A percentile compares a stretch with the other conserved stretches of the same genome.
Conservation (phyloP, 2,113 vertebrate genomes). For the Tympanuchus pallidicinctus region DNA sequence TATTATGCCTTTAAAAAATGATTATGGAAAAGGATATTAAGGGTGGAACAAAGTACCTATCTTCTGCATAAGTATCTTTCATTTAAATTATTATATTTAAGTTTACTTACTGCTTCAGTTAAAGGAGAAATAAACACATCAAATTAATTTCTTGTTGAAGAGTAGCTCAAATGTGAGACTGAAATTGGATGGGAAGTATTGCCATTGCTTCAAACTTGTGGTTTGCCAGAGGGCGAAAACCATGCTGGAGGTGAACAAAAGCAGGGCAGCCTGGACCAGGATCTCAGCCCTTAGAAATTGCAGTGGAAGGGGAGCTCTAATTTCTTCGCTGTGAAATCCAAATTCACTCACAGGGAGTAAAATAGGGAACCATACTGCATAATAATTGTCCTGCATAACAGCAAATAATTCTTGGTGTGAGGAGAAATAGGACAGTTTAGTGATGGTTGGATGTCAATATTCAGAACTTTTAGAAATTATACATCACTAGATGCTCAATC, state of each 20-base stretch:
- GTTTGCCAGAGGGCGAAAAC: neutral
- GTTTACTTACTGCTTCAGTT: neutral
- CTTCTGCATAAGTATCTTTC: neutral
- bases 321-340: neutral
- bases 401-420: neutral
- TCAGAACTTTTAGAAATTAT: neutral
- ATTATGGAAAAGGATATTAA: neutral
- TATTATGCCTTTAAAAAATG: neutral
- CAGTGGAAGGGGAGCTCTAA: neutral
- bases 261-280: accelerated
- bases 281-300: neutral
- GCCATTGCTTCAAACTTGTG: neutral
- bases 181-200: neutral
- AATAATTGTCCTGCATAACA: too few relatives aligned
- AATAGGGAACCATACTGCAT: neutral
- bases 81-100: neutral
- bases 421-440: neutral
- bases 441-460: neutral
- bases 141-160: neutral
- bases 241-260: neutral
- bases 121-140: neutral
- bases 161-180: neutral
- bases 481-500: neutral
- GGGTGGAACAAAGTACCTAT: neutral
- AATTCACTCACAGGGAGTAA: neutral